These are phyloP conservation scores for Dioctria rufipes DNA, from an alignment of 2,888 invertebrate species.

Conservation along the genomic window DNA sequence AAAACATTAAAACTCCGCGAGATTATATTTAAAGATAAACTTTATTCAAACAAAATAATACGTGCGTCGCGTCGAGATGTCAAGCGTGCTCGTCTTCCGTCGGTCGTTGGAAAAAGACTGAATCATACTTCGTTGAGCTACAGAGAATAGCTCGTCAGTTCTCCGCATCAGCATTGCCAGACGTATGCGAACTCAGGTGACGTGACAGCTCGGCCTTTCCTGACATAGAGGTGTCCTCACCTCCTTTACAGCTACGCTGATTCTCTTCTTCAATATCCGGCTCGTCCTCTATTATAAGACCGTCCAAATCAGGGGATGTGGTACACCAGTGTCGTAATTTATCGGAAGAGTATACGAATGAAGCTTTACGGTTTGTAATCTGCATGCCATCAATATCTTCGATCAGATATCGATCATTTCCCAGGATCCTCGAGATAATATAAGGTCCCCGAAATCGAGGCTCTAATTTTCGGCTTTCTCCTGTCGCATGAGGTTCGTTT, in stretches of 20 bases:
- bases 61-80: too few species aligned
- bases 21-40: too few species aligned
- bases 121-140: too few species aligned
- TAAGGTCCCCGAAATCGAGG: slow-evolving; percentile 62
- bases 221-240: slow-evolving; percentile 30
- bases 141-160: too few species aligned
- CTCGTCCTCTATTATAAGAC: slow-evolving; percentile 11
- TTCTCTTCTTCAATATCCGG: neutral
- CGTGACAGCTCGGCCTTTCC: neutral
- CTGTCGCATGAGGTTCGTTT: slow-evolving; percentile 19
- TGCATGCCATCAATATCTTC: slow-evolving; percentile 60
- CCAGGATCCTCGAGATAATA: slow-evolving; percentile 59
- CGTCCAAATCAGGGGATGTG: slow-evolving; percentile 23
- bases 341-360: slow-evolving; percentile 1
- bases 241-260: too few species aligned
- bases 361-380: slow-evolving; percentile 52
- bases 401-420: slow-evolving; percentile 61
- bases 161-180: too few species aligned
- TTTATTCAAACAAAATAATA: too few species aligned
- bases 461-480: slow-evolving; percentile 37
- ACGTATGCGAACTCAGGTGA: too few species aligned
- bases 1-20: too few species aligned
- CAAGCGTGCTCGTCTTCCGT: too few species aligned
- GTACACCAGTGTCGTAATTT: slow-evolving; percentile 33
- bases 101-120: too few species aligned